Evolutionary conservation across 1,140 invertebrate genomes (phyloP), one percentile per base, ranked within the genome.

Genomic region (Zaprionus kolodkinae): DNA sequence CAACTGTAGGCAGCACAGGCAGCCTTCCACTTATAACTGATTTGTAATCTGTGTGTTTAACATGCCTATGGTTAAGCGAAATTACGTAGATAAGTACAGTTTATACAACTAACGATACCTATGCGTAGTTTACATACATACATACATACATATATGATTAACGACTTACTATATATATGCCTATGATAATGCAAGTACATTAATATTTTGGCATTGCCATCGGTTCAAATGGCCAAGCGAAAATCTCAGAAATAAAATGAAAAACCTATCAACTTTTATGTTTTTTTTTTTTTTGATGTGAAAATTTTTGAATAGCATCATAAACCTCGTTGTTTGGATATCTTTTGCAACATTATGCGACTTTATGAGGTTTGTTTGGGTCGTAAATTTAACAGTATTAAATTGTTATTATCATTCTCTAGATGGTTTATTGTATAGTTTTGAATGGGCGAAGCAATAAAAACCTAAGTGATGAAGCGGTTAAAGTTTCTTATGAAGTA

Each of bases 161-260:
- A 50, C 21, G 43, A 68, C 40, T 52, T 52, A 30, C 27, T 30
- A 30, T 30, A 66, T 30, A 66, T 57, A 56, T 45, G 52, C 54
- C 52, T 40, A 33, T 13, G 50, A 30, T 69, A 67, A 55, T 73
- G 71, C 68, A 73, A 56, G 56, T 38, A 62, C 64, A 25, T 50
- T 45, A 72, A 35, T 21, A 54, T 52, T 67, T 68, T 61, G 56
- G 48, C 71, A 61, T 73, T 67, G 71, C 45, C 38, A 73, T 35
- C 45, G 33, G 15, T 35, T 60, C 56, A 30, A 60, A 54, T 40
- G 71, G 45, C 64, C 27, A 50, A 52, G 45, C 56, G 48, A 52
- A 68, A 69, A 73, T 73, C 57, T 68, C 17, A 60, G 61, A 43
- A 73, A 73, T 56, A 69, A 73, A 69, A 73, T 60, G 27, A 7